These are phyloP conservation scores for Grallaria varia DNA, from an alignment of 2,113 vertebrate genomes.

Conservation along the genomic window DNA sequence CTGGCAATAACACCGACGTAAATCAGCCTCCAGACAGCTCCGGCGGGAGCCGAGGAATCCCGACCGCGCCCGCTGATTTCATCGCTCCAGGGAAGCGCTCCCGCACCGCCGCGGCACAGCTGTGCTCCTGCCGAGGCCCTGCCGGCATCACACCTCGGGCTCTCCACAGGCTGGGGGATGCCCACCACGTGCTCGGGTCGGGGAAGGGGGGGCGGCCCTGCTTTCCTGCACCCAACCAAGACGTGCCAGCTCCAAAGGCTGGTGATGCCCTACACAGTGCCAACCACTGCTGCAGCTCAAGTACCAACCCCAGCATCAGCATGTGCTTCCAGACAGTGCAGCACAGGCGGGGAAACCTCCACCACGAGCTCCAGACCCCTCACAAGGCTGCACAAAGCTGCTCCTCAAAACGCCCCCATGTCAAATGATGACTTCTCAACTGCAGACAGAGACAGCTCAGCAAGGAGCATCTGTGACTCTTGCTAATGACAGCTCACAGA, in stretches of 20 bases:
- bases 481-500: accelerated
- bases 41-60: conserved; percentile 20
- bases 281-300: background rate
- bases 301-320: accelerated
- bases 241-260: accelerated
- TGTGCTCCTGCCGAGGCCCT: background rate
- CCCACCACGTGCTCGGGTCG: accelerated
- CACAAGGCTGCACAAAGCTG: accelerated
- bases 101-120: background rate
- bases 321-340: accelerated
- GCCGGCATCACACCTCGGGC: accelerated
- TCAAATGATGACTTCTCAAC: background rate
- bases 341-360: background rate
- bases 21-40: background rate
- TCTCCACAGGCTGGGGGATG: background rate
- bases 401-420: accelerated
- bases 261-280: accelerated
- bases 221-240: accelerated
- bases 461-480: background rate
- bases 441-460: accelerated
- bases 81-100: background rate
- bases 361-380: background rate
- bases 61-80: conserved; percentile 37
- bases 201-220: accelerated
- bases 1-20: conserved; percentile 28